Percentiles rank a stretch among this genome's conserved stretches.
Conservation (phyloP, 2,113 vertebrate genomes). For the Malurus elegans region DNA sequence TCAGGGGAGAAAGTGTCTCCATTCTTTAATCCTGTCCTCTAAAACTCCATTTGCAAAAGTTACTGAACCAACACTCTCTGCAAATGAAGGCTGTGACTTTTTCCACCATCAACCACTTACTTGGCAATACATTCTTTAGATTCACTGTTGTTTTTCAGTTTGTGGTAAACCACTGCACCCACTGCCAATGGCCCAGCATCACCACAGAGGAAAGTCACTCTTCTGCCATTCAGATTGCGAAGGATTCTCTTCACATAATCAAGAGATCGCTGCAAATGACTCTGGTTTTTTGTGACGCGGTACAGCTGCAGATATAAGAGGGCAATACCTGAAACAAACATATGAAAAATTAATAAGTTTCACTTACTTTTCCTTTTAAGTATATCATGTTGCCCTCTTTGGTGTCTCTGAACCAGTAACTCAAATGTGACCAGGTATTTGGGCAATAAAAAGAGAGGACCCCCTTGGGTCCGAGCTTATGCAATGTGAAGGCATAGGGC, state of each 20-base stretch:
- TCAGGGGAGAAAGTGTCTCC: not conserved
- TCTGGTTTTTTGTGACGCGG: conserved; percentile 77
- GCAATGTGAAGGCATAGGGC: not conserved
- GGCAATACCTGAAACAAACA: conserved; percentile 81
- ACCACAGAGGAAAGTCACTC: conserved; percentile 93
- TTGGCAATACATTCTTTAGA: conserved; percentile 87
- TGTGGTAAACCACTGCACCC: conserved; percentile 90
- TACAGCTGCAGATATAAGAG: conserved; percentile 91
- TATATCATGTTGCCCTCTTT: not conserved
- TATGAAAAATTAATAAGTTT: not conserved
- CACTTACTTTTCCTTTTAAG: not conserved
- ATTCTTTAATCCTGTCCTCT: not conserved
- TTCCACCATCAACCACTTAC: conserved; percentile 68
- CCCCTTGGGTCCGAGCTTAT: not conserved
- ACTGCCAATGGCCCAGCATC: conserved; percentile 93
- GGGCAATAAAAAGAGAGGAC: not conserved
- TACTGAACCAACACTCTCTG: not conserved
- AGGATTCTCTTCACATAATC: conserved; percentile 92
- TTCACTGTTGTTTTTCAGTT: conserved; percentile 81
- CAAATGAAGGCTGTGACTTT: not conserved
- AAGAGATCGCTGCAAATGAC: conserved; percentile 86
- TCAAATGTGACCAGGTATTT: not conserved
- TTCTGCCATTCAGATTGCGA: conserved; percentile 88
- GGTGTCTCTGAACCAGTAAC: not conserved
- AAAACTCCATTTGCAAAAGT: not conserved